A percentile compares a stretch with the other conserved stretches of the same genome.
Evolutionary conservation across 92 coral and sea anemone species (phyloP).

Genomic region (Chrysogorgia sp.): DNA sequence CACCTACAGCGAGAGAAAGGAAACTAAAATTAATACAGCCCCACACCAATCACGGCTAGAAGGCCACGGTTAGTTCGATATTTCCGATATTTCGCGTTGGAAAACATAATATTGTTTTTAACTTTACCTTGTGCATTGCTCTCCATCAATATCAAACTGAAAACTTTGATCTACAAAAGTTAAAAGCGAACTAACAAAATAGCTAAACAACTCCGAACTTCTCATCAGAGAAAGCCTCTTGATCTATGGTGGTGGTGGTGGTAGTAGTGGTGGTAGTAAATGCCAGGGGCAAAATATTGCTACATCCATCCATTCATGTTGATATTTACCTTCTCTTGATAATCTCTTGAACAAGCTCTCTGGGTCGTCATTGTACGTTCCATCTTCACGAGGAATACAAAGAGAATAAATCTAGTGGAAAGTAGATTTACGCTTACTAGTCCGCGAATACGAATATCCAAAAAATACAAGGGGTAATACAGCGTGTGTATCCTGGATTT

Average conservation of each 20-base stretch:
- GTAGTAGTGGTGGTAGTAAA: too few species aligned
- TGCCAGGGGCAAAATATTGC: background rate
- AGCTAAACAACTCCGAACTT: too few species aligned
- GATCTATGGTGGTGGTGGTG: too few species aligned
- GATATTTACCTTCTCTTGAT: constrained; percentile 34
- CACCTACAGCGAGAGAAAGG: constrained; percentile 64
- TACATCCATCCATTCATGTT: too few species aligned
- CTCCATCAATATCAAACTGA: constrained; percentile 15
- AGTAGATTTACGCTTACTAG: too few species aligned
- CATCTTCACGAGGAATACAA: constrained; percentile 70
- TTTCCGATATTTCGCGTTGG: too few species aligned
- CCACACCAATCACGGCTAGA: too few species aligned
- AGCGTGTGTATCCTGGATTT: background rate
- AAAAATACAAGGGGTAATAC: too few species aligned
- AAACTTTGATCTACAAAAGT: constrained; percentile 9
- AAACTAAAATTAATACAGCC: background rate
- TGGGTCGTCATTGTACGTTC: constrained; percentile 47
- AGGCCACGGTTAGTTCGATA: too few species aligned
- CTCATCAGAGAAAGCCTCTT: too few species aligned
- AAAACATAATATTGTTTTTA: too few species aligned
- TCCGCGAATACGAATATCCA: too few species aligned
- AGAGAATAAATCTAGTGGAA: constrained; percentile 85
- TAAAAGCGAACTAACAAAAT: background rate
- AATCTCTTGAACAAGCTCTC: constrained; percentile 61
- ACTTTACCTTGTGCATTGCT: constrained; percentile 11